Evolutionary conservation across 1,140 invertebrate genomes (phyloP), one percentile per base, ranked within the genome.

Genomic region (Chlorops oryzae): DNA sequence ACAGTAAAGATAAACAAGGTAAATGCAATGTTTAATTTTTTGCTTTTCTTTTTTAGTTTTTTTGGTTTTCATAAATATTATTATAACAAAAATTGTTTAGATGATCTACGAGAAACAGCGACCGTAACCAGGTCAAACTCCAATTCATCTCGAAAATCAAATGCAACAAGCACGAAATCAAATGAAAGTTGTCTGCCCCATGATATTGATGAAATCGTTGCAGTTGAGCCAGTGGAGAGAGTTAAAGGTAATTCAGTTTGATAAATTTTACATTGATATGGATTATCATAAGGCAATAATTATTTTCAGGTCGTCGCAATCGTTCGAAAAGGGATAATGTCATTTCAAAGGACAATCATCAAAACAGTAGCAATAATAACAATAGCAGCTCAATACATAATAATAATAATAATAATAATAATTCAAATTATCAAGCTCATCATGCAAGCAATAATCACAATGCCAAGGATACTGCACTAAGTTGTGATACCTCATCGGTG

Each of bases 261-360:
- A 23, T 28, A 13, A 17, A 47, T 28, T n/a, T n/a, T 10, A 27
- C 18, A 35, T 40, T 6, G 13, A 42, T 6, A 38, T 10, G 20
- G 12, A 22, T 38, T 28, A 24, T 18, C 2, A 4, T 3, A 20
- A 42, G 15, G 45, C 20, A 21, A 37, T n/a, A 4, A 1, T 2
- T 12, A n/a, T 46, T 41, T 38, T 0, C 15, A 71, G 69, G 69
- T 41, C 65, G 69, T 32, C 63, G 65, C 3, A 71, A 71, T 61
- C 68, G 69, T 27, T 59, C 60, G 13, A 71, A 71, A 50, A 71
- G 67, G 50, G 66, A 70, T 44, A 67, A 64, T 50, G 48, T 55
- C 28, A n/a, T 46, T 52, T 59, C 63, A 50, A 71, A 70, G 59
- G 69, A 72, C 66, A 72, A 72, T 72, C 69, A 71, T 54, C 60